phyloP scores from a whole-genome alignment of 2,797 vertebrate species.

The Malurus splendens region DNA sequence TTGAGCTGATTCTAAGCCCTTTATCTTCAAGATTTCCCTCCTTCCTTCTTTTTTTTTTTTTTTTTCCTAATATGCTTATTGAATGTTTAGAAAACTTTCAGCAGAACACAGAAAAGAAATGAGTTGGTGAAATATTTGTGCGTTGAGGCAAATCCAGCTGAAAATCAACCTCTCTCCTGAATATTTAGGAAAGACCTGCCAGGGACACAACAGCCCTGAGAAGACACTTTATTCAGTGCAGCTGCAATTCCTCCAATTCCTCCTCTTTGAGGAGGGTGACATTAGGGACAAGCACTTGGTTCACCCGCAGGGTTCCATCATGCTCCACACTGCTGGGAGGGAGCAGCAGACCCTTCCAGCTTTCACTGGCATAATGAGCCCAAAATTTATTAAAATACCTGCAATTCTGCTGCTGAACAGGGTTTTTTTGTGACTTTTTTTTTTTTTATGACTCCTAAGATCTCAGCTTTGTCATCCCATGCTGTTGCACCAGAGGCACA shows the following conservation, averaged over 20 bases:
- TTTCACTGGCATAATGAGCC: not conserved
- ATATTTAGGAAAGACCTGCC: not conserved
- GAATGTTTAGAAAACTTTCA: constrained; percentile 14
- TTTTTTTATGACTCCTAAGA: rapidly evolving
- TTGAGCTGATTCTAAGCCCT: constrained; percentile 15
- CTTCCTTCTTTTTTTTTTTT: not conserved
- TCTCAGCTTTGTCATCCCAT: not conserved
- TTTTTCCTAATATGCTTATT: not conserved
- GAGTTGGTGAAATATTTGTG: not conserved
- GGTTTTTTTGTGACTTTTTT: not conserved
- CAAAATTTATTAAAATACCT: not conserved
- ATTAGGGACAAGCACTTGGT: rapidly evolving
- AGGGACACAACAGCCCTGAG: not conserved
- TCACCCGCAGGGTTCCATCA: not conserved
- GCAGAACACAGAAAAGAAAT: not conserved
- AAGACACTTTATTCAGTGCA: not conserved
- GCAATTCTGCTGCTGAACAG: not conserved
- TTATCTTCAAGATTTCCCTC: constrained; percentile 7
- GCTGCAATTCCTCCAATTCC: not conserved
- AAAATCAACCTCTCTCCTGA: not conserved
- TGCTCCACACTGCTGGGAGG: not conserved
- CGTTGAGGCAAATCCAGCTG: not conserved
- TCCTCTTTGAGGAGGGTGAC: not conserved
- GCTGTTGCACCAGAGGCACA: not conserved
- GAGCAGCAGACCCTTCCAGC: not conserved